Evolutionary conservation across 2,888 invertebrate genomes (phyloP), one percentile per base, ranked within the genome.

Genomic region (Odiellus spinosus): DNA sequence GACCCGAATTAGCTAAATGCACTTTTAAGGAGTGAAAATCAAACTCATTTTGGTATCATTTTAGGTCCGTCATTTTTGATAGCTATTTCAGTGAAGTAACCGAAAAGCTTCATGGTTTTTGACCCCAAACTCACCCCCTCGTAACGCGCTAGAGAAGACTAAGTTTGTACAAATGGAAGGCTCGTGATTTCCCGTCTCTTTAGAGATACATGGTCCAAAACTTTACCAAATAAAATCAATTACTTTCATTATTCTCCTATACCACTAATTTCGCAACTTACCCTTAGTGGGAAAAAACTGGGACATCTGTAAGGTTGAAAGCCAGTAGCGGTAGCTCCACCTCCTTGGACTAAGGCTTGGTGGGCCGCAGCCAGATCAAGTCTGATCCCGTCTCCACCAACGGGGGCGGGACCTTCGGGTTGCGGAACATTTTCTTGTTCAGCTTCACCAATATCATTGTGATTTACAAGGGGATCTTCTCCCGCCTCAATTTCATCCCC

Each of bases 251-350:
- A n/a, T n/a, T n/a, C n/a, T n/a, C n/a, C n/a, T n/a, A n/a, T n/a
- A n/a, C n/a, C n/a, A n/a, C n/a, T n/a, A n/a, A n/a, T n/a, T n/a
- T n/a, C n/a, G n/a, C n/a, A n/a, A 50, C 56, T 45, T 50, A 66
- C 66, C 54, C 70, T 63, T 19, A 68, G 64, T 0, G 78, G 75
- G 65, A 95, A 91, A 71, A 81, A 81, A 10, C 77, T 75, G 0
- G 88, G 91, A 39, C 78, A 74, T n/a, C 76, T 74, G 65, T 91
- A 96, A 0, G 91, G 87, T 66, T 91, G 88, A 65, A 82, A 87
- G 19, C 84, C 83, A 32, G 64, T 61, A 18, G 82, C 77, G 12
- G 53, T 45, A 0, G 47, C 48, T 15, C 71, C 71, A 59, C 87
- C 84, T 43, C 87, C 77, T 59, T 88, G 82, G 60, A 88, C 73